Evolutionary conservation across 2,797 vertebrate species (phyloP), one percentile per base, ranked within the genome.

Genomic region (Gymnothorax reevesii): DNA sequence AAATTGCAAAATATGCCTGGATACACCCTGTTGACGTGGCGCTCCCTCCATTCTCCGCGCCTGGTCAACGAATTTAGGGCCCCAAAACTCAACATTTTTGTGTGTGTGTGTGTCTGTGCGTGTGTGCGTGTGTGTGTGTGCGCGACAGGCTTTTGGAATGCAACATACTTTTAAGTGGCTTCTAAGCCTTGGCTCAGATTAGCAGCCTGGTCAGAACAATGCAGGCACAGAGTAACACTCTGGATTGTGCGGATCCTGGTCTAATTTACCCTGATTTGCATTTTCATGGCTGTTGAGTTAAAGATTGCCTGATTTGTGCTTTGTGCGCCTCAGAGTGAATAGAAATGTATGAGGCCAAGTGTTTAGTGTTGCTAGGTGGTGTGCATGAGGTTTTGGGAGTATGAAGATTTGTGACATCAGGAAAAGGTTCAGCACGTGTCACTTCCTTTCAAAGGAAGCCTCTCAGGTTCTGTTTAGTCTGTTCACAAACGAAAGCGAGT

Each of bases 351-450:
- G 64, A 86, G 33, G 79, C 84, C 73, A 83, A 89, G 88, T 91
- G 85, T 90, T 83, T 57, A 22, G 73, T 64, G 90, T 92, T 92
- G 90, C 90, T 86, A 89, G 88, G 89, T 86, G 86, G 25, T 75
- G 54, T 80, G 77, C 62, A 66, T 83, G 57, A 59, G 42, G 73
- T 17, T 15, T 25, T 17, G 64, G 55, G 54, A 49, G 79, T 42
- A n/a, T 71, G 20, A 69, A 80, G 84, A 80, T 13, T 33, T 33
- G 25, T 87, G 88, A 87, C 60, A 83, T 80, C 59, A 84, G 69
- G 49, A 77, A 83, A n/a, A 66, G 42, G 84, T 87, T 82, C 42
- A 85, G 66, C 27, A 10, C 84, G 64, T 17, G 79, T 57, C 57
- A 15, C 17, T 79, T 87, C 79, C 33, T 79, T 52, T 89, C 55